phyloP scores from a whole-genome alignment of 1,140 invertebrate species.

The Drosophila teissieri region DNA sequence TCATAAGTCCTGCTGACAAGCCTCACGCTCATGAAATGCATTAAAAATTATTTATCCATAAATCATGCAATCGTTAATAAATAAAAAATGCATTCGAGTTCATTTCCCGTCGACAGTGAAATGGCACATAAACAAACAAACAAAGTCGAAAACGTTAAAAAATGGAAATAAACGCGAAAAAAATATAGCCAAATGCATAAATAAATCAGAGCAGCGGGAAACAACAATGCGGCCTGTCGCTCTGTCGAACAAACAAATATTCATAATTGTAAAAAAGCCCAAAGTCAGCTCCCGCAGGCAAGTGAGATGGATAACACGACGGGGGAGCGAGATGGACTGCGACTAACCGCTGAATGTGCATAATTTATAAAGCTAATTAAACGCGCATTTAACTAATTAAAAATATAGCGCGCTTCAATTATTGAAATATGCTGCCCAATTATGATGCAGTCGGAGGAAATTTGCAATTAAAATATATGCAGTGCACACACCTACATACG shows the following conservation, averaged over 20 bases:
- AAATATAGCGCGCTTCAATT: conserved; percentile 80
- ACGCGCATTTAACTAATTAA: conserved; percentile 83
- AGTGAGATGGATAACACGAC: not conserved
- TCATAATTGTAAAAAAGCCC: conserved; percentile 63
- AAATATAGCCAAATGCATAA: conserved; percentile 57
- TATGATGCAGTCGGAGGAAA: conserved; percentile 52
- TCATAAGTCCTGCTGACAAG: conserved; percentile 48
- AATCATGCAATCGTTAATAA: conserved; percentile 77
- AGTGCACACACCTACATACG: not conserved
- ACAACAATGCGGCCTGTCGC: conserved; percentile 33
- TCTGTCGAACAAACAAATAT: conserved; percentile 65
- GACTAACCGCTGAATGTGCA: conserved; percentile 81
- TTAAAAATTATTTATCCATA: conserved; percentile 78
- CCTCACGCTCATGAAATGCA: conserved; percentile 46
- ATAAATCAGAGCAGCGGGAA: conserved; percentile 67
- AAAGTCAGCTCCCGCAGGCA: conserved; percentile 32
- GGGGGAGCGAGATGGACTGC: conserved; percentile 8
- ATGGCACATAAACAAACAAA: conserved; percentile 62
- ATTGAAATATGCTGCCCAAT: conserved; percentile 77
- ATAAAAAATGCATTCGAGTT: conserved; percentile 73
- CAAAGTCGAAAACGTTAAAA: conserved; percentile 35
- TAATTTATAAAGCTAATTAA: conserved; percentile 84
- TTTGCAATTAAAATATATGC: conserved; percentile 66
- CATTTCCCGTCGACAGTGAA: conserved; percentile 74
- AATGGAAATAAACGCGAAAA: conserved; percentile 32